phyloP scores from a whole-genome alignment of 2,797 vertebrate species.

The Borostomias antarcticus region DNA sequence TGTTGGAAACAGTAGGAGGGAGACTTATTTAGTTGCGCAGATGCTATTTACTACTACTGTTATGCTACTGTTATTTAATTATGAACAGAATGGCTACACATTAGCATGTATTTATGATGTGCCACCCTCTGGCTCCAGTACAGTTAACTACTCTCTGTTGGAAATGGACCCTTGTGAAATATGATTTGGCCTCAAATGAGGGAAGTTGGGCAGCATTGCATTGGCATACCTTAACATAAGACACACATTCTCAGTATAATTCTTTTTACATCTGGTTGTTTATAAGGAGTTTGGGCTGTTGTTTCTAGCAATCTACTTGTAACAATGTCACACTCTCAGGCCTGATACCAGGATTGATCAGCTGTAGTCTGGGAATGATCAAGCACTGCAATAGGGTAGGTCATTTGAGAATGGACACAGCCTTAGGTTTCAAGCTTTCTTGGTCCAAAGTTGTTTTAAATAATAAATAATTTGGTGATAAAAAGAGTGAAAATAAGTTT shows the following conservation, averaged over 20 bases:
- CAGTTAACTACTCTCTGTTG: conserved; percentile 45
- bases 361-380: conserved; percentile 11
- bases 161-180: conserved; percentile 41
- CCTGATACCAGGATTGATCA: conserved; percentile 6
- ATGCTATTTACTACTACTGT: too few relatives aligned
- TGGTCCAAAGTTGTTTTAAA: too few relatives aligned
- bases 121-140: conserved; percentile 35
- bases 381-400: conserved; percentile 14
- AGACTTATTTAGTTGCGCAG: conserved; percentile 41
- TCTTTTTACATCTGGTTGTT: too few relatives aligned
- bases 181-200: conserved; percentile 12
- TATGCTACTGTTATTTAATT: conserved; percentile 32
- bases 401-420: conserved; percentile 38
- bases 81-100: conserved; percentile 35
- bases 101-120: conserved; percentile 31
- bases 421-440: too few relatives aligned
- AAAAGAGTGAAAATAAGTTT: conserved; percentile 34
- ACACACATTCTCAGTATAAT: too few relatives aligned
- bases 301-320: too few relatives aligned
- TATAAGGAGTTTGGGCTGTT: too few relatives aligned
- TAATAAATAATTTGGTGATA: conserved; percentile 37
- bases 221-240: conserved; percentile 34
- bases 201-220: conserved; percentile 21
- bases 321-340: too few relatives aligned
- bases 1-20: too few relatives aligned